These are phyloP conservation scores for Idaea straminata DNA, from an alignment of 2,888 invertebrate species.

Conservation along the genomic window DNA sequence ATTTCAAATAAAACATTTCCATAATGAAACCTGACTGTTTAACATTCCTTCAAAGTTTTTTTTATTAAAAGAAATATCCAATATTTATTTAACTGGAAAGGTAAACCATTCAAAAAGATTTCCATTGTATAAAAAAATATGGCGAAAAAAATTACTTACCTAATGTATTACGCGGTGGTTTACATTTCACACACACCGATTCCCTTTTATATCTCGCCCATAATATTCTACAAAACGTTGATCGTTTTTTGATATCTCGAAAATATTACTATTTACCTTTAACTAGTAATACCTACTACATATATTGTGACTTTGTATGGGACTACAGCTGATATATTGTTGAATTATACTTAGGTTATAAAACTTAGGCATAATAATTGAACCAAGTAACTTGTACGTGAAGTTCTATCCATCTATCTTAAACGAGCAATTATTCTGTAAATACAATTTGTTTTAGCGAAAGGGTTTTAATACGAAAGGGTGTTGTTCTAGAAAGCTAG, in stretches of 20 bases:
- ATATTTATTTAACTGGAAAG: not conserved
- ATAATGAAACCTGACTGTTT: too few species aligned
- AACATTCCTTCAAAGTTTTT: too few species aligned
- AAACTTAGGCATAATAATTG: too few species aligned
- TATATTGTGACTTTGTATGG: not conserved
- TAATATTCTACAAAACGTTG: not conserved
- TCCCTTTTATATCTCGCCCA: not conserved
- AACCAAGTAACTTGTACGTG: too few species aligned
- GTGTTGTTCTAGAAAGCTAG: too few species aligned
- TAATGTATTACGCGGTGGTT: not conserved
- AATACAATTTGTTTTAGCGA: too few species aligned
- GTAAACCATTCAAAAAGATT: not conserved
- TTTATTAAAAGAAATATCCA: too few species aligned
- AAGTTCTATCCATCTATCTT: too few species aligned
- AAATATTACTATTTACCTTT: not conserved
- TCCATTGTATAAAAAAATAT: not conserved
- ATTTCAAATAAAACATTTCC: too few species aligned
- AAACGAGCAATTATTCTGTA: too few species aligned
- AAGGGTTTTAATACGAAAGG: too few species aligned
- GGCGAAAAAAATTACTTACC: not conserved
- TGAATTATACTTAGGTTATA: too few species aligned
- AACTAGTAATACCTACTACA: not conserved
- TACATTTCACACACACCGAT: conserved; percentile 1
- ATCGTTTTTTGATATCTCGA: not conserved
- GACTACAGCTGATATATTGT: not conserved